Base-by-base conservation (phyloP, 2,888 invertebrate genomes). In the Lasioglossum oenotherae region DNA sequence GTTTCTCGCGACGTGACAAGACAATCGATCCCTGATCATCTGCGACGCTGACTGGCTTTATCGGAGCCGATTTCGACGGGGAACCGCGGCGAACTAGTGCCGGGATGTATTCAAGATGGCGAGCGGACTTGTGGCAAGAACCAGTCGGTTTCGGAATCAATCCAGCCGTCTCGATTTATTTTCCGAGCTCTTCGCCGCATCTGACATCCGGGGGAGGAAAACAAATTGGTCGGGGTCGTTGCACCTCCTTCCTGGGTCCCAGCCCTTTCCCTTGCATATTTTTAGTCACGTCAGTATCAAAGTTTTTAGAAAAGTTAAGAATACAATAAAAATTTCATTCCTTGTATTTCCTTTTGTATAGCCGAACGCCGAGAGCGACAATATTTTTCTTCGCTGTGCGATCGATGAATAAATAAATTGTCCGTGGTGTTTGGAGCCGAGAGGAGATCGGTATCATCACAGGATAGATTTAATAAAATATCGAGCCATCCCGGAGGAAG, bases 1-100 rank as follows among this genome's bases (percentile, higher is more conserved):
- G 83, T 53, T 81, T 81, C 81, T 67, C 75, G 4, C 64, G 74
- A 82, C 74, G 57, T 46, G 82, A 69, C 80, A 57, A 69, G 67
- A 23, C 19, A 27, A 44, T 35, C 74, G 38, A 82, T 80, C 67
- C 14, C 16, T 31, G 69, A 78, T 82, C 64, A 73, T 73, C 60
- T 35, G n/a, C 57, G 38, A 38, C 12, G 8, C 73, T 44, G 44
- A 69, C 69, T 23, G 74, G 19, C 46, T 67, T 74, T 67, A 27
- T 67, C 74, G 19, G 19, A 12, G 12, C 73, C 41, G 49, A 8
- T 23, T 53, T 53, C 49, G 38, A 35, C 35, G 16, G 8, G n/a
- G 31, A 53, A 38, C 41, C 41, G 10, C 19, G 0, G 19, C 31
- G 23, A 23, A 19, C 41, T n/a, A 75, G 27, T 60, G 41, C 27